A percentile compares a stretch with the other conserved stretches of the same genome.
These are phyloP conservation scores for Drosophila miranda DNA, from an alignment of 1,140 invertebrate genomes.

Conservation along the genomic window DNA sequence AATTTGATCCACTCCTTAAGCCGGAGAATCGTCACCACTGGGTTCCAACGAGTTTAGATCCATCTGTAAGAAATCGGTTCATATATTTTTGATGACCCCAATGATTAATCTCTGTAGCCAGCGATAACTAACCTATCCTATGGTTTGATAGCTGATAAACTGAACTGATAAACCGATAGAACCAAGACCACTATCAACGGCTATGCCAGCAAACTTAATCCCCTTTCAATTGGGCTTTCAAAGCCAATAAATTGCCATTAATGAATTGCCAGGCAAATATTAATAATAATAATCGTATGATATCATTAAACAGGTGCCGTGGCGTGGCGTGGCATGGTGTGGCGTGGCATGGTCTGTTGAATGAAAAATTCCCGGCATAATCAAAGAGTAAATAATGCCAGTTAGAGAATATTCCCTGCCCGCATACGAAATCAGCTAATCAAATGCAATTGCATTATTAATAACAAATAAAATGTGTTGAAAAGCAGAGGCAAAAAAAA, in stretches of 20 bases:
- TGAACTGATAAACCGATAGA: constrained; percentile 18
- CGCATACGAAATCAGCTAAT: constrained; percentile 26
- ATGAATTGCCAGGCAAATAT: constrained; percentile 50
- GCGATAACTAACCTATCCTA: constrained; percentile 29
- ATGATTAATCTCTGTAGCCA: too few relatives aligned
- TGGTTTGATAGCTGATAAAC: background rate
- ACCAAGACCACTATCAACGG: constrained; percentile 7
- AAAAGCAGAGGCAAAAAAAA: constrained; percentile 45
- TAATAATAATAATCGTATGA: constrained; percentile 39
- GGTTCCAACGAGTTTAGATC: too few relatives aligned
- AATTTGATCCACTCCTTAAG: too few relatives aligned
- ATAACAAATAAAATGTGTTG: constrained; percentile 60
- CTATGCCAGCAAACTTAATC: constrained; percentile 23
- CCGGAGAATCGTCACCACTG: too few relatives aligned
- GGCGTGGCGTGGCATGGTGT: background rate
- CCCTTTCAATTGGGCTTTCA: constrained; percentile 17
- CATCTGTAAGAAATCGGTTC: too few relatives aligned
- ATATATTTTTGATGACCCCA: too few relatives aligned
- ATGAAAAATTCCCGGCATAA: constrained; percentile 48
- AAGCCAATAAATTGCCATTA: constrained; percentile 47
- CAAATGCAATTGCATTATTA: constrained; percentile 61
- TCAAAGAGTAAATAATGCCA: constrained; percentile 47
- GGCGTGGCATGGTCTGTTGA: constrained; percentile 1
- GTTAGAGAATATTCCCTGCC: background rate
- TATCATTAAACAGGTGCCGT: constrained; percentile 21